These are phyloP conservation scores for Cyclargus thomasi DNA, from an alignment of 1,140 invertebrate genomes.

Conservation along the genomic window DNA sequence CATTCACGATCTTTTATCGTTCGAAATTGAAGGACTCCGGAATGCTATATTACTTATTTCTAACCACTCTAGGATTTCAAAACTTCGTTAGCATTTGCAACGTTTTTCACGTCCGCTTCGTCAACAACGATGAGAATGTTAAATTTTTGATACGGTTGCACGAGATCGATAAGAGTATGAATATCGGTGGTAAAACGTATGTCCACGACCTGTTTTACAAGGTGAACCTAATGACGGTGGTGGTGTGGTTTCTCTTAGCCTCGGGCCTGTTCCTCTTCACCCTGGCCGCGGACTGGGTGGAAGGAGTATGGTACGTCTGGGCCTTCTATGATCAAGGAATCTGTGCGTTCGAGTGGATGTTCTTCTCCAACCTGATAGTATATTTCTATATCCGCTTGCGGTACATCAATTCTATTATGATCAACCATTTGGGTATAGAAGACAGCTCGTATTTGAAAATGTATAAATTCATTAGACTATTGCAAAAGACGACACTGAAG, in stretches of 20 bases:
- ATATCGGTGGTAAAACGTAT: constrained; percentile 30
- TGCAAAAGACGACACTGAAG: constrained; percentile 30
- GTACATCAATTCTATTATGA: constrained; percentile 45
- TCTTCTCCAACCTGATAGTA: constrained; percentile 38
- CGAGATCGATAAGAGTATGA: constrained; percentile 43
- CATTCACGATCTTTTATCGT: not conserved
- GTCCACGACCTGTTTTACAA: constrained; percentile 27
- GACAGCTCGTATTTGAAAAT: constrained; percentile 1
- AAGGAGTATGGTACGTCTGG: constrained; percentile 24
- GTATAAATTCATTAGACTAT: constrained; percentile 16
- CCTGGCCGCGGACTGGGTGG: constrained; percentile 11
- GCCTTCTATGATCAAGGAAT: constrained; percentile 26
- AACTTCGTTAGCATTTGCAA: constrained; percentile 21
- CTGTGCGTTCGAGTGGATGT: constrained; percentile 35
- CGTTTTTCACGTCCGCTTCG: constrained; percentile 41
- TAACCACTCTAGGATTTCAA: not conserved
- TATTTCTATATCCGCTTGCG: constrained; percentile 41
- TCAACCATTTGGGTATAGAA: constrained; percentile 30
- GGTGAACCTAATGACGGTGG: constrained; percentile 29
- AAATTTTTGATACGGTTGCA: constrained; percentile 46
- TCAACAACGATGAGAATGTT: constrained; percentile 34
- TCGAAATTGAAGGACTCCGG: not conserved
- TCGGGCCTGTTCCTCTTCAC: constrained; percentile 5
- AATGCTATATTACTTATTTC: not conserved
- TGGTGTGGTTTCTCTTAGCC: not conserved